Percentiles rank a stretch among this genome's conserved stretches.
Conservation (phyloP, 1,140 invertebrate genomes). For the Arctopsyche grandis region DNA sequence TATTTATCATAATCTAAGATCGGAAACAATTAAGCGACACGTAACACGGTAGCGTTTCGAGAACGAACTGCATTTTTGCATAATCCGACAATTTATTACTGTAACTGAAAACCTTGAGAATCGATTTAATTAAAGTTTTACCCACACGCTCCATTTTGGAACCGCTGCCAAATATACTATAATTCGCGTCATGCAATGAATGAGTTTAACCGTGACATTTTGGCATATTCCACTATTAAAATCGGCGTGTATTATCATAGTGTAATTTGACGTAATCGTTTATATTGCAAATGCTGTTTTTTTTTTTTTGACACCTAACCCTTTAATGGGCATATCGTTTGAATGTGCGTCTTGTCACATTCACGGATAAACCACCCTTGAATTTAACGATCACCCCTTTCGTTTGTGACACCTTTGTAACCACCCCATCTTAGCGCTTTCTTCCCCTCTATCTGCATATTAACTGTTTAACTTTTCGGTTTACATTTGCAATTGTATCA, state of each 20-base stretch:
- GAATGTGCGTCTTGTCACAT: conserved; percentile 30
- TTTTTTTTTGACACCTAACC: neutral
- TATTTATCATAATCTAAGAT: neutral
- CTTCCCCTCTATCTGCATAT: neutral
- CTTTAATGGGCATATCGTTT: conserved; percentile 1
- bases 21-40: neutral
- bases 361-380: conserved; percentile 20
- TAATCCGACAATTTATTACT: no score
- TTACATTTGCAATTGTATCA: no score
- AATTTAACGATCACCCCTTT: conserved; percentile 16
- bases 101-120: no score
- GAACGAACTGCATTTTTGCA: no score
- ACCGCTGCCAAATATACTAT: neutral
- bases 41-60: no score
- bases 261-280: neutral
- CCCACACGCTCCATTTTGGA: neutral
- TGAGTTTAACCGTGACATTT: conserved; percentile 19
- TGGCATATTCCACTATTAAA: no score
- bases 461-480: neutral
- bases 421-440: neutral
- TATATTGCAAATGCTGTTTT: neutral
- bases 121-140: neutral
- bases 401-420: neutral
- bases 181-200: neutral
- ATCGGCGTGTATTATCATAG: no score